These are phyloP conservation scores for Micromussa lordhowensis DNA, from an alignment of 92 coral and sea anemone species.

Conservation along the genomic window DNA sequence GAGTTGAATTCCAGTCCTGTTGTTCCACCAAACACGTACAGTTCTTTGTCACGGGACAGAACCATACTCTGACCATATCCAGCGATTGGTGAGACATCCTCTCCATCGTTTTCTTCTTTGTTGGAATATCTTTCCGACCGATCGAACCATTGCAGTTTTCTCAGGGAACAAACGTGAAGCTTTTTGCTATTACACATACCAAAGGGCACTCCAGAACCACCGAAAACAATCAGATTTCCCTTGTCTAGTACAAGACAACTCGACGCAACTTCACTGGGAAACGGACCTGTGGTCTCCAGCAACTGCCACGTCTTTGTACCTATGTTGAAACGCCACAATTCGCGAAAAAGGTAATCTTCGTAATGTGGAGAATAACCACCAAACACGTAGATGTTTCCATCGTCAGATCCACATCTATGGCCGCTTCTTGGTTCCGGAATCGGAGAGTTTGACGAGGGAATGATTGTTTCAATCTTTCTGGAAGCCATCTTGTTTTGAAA, in stretches of 20 bases:
- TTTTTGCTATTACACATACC: slow-evolving; percentile 88
- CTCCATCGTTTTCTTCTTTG: slow-evolving; percentile 35
- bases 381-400: slow-evolving; percentile 81
- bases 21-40: slow-evolving; percentile 95
- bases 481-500: slow-evolving; percentile 15
- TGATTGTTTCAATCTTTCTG: neutral
- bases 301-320: slow-evolving; percentile 71
- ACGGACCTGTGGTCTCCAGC: slow-evolving; percentile 72
- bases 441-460: slow-evolving; percentile 49
- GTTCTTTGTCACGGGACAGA: slow-evolving; percentile 81
- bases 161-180: slow-evolving; percentile 74
- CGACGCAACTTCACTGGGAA: slow-evolving; percentile 89
- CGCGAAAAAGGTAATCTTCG: slow-evolving; percentile 70
- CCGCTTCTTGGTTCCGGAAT: slow-evolving; percentile 92
- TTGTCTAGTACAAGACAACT: slow-evolving; percentile 77
- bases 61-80: slow-evolving; percentile 97
- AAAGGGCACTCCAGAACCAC: slow-evolving; percentile 99
- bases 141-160: slow-evolving; percentile 68
- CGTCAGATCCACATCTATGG: slow-evolving; percentile 93
- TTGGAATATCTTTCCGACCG: slow-evolving; percentile 49
- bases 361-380: slow-evolving; percentile 93
- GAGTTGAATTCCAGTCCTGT: slow-evolving; percentile 86
- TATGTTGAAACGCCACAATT: slow-evolving; percentile 90
- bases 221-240: slow-evolving; percentile 86
- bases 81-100: slow-evolving; percentile 66